These are phyloP conservation scores for Choloepus hoffmanni DNA, from an alignment of 2,113 vertebrate species.

Conservation along the genomic window DNA sequence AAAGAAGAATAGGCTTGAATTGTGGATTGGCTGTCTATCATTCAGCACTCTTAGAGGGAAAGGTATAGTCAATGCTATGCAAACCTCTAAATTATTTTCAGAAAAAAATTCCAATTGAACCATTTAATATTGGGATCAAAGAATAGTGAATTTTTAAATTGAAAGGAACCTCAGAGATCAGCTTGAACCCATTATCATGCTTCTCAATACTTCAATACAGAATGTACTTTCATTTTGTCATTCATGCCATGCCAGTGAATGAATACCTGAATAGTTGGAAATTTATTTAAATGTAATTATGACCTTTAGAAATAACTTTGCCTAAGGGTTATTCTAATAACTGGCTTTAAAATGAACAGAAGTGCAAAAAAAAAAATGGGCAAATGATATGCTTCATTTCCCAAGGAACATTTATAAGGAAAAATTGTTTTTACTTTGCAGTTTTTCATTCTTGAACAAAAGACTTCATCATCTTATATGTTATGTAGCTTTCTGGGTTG, in stretches of 20 bases:
- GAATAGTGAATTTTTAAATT: not conserved
- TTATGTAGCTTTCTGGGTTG: constrained; percentile 77
- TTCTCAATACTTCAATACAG: constrained; percentile 3
- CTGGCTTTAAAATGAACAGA: constrained; percentile 57
- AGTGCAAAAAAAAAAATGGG: constrained; percentile 41
- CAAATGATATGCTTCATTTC: not conserved
- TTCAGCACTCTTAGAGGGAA: not conserved
- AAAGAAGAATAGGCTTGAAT: not conserved
- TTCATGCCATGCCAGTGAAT: constrained; percentile 34
- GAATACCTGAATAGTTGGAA: constrained; percentile 53
- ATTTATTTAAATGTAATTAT: constrained; percentile 1
- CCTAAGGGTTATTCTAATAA: not conserved
- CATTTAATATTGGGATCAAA: not conserved
- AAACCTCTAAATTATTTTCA: not conserved
- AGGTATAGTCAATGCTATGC: not conserved
- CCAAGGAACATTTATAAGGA: constrained; percentile 23
- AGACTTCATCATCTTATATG: constrained; percentile 84
- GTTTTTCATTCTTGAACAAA: constrained; percentile 60
- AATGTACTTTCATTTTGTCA: constrained; percentile 64
- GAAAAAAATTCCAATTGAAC: not conserved
- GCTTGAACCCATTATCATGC: not conserved
- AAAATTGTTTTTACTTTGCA: not conserved
- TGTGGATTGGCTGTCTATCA: not conserved
- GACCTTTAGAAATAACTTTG: constrained; percentile 41
- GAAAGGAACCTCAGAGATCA: not conserved